Percentiles rank a stretch among this genome's conserved stretches.
Conservation (phyloP, 2,113 vertebrate species). For the Phaethon lepturus region DNA sequence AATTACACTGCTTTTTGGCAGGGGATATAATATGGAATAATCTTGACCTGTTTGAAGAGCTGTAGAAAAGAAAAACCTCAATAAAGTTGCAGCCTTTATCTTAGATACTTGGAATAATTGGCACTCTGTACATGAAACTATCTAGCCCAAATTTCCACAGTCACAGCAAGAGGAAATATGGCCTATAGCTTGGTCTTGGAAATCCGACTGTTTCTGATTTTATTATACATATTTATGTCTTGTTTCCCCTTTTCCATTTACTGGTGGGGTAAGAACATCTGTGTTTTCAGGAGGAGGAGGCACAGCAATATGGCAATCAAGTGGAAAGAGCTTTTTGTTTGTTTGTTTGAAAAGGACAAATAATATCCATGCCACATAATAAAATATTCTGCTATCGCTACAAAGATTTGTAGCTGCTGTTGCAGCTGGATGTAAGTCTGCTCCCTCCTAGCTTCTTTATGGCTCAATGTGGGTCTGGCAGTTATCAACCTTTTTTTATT, state of each 20-base stretch:
- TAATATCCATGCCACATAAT: not conserved
- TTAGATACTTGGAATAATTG: constrained; percentile 28
- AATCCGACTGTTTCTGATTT: constrained; percentile 11
- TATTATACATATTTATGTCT: not conserved
- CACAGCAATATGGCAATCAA: not conserved
- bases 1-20: constrained; percentile 53
- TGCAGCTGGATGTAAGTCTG: not conserved
- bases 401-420: not conserved
- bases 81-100: constrained; percentile 35
- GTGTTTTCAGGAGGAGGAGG: not conserved
- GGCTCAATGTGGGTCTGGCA: not conserved
- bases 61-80: constrained; percentile 31
- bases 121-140: not conserved
- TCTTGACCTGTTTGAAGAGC: constrained; percentile 55
- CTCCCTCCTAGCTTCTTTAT: not conserved
- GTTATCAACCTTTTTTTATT: constrained; percentile 50
- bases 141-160: not conserved
- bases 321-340: constrained; percentile 6
- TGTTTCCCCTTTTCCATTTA: not conserved
- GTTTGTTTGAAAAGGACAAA: constrained; percentile 12
- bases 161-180: not conserved
- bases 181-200: not conserved
- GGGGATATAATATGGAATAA: not conserved
- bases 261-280: constrained; percentile 9
- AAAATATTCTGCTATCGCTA: not conserved